Evolutionary conservation across 92 coral and sea anemone genomes (phyloP), one percentile per base, ranked within the genome.

Genomic region (Parazoanthus darwini): DNA sequence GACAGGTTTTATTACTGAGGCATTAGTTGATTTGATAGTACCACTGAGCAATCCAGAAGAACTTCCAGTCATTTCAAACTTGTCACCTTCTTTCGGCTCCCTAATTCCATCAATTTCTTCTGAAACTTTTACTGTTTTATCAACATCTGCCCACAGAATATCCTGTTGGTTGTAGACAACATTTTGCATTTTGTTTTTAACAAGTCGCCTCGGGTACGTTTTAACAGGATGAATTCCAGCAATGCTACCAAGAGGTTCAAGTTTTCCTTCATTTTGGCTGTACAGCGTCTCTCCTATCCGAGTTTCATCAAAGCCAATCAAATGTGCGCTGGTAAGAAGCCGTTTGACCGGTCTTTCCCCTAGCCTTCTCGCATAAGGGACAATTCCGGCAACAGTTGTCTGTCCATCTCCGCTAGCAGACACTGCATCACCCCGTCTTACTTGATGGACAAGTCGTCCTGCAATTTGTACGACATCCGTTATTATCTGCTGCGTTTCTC

Each of bases 391-490:
- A 5, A 78, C 58, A 48, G 82, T 78, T 11, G 36, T 29, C 77
- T 29, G 36, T 0, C n/a, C 42, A 72, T 29, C 77, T 72, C 33
- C 33, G 33, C 18, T 26, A 5, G 48, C 82, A 29, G 25, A 78
- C 14, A 50, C 65, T 2, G 82, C 22, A 78, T 75, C 79, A 0
- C 79, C 79, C 37, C 51, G 11, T 18, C 5, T 75, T 75, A 14
- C 79, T 78, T 78, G 82, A 10, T 48, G 82, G 23, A 78, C 82
- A 43, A 48, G 66, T 7, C 6, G 56, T 50, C 82, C 82, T 22
- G 59, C 63, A 78, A 78, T 58, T 6, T 78, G 82, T 23, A 78
- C 82, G 37, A 78, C 82, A n/a, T 78, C 82, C 5, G 82, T 78
- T 25, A 43, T 1, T 8, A 77, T 77, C 18, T 43, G 81, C 23